Evolutionary conservation across 2,888 invertebrate species (phyloP).

Genomic region (Andrena dorsata): DNA sequence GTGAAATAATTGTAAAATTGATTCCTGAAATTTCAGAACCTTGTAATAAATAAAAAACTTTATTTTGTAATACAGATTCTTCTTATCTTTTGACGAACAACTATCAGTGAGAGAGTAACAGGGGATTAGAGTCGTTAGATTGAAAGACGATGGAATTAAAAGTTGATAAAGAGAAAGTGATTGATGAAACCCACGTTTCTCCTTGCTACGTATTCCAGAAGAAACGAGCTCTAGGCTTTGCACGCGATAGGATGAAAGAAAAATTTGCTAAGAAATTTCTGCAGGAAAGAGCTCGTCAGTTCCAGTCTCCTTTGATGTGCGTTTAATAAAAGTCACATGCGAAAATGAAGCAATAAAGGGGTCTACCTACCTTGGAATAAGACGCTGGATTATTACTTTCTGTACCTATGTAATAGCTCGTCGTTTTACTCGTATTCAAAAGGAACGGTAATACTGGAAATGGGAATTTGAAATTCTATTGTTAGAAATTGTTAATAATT

Average conservation of each 20-base stretch:
- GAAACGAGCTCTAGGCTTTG: not conserved
- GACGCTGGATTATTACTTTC: not conserved
- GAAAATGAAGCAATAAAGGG: not conserved
- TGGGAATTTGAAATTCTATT: too few species aligned
- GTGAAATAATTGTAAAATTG: too few species aligned
- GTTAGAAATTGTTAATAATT: too few species aligned
- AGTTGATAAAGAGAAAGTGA: not conserved
- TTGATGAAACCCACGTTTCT: not conserved
- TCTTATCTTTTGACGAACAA: not conserved
- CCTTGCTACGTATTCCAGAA: not conserved
- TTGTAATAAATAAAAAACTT: too few species aligned
- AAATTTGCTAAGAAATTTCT: conserved; percentile 1
- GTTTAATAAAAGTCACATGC: conserved; percentile 15
- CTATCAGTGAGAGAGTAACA: not conserved
- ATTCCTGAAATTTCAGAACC: too few species aligned
- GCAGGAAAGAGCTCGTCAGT: not conserved
- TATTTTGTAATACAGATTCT: too few species aligned
- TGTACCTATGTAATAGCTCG: not conserved
- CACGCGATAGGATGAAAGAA: not conserved
- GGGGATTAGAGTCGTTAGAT: not conserved
- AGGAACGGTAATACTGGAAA: too few species aligned
- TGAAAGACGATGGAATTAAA: not conserved
- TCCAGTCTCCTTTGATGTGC: not conserved
- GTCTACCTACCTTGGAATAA: not conserved
- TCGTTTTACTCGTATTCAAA: too few species aligned